Evolutionary conservation across 2,113 vertebrate genomes (phyloP).

Genomic region (Anarrhichthys ocellatus): DNA sequence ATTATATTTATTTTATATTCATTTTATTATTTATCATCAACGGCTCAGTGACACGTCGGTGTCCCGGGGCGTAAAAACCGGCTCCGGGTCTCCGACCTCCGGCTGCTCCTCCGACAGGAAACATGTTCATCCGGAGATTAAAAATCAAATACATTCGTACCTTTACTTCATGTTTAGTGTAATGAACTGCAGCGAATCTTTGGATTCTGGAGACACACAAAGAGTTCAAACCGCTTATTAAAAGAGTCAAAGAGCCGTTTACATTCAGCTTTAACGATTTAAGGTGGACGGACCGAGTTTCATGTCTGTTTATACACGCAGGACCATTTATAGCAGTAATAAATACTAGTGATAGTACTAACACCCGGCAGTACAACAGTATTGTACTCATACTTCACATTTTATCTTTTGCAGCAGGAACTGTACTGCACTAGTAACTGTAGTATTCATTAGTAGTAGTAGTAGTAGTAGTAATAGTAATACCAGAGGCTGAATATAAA

Average conservation of each 20-base stretch:
- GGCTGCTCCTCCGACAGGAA: neutral
- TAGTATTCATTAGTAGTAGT: neutral
- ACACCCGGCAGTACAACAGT: neutral
- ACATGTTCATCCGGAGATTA: neutral
- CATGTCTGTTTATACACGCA: neutral
- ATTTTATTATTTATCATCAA: neutral
- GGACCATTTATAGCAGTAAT: too few relatives aligned
- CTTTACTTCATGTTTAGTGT: too few relatives aligned
- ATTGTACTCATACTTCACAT: neutral
- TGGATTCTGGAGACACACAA: neutral
- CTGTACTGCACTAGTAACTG: neutral
- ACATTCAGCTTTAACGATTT: neutral
- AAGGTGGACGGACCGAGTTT: neutral
- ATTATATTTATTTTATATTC: neutral
- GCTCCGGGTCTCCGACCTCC: neutral
- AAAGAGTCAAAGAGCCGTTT: neutral
- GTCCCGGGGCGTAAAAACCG: neutral
- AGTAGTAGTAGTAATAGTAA: neutral
- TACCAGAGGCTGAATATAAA: neutral
- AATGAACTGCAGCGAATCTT: neutral
- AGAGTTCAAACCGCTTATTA: neutral
- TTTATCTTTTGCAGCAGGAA: neutral
- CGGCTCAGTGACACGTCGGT: neutral
- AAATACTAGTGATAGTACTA: neutral
- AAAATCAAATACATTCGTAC: too few relatives aligned